Base-by-base conservation (phyloP, 2,113 vertebrate species). In the Halichoeres trimaculatus region DNA sequence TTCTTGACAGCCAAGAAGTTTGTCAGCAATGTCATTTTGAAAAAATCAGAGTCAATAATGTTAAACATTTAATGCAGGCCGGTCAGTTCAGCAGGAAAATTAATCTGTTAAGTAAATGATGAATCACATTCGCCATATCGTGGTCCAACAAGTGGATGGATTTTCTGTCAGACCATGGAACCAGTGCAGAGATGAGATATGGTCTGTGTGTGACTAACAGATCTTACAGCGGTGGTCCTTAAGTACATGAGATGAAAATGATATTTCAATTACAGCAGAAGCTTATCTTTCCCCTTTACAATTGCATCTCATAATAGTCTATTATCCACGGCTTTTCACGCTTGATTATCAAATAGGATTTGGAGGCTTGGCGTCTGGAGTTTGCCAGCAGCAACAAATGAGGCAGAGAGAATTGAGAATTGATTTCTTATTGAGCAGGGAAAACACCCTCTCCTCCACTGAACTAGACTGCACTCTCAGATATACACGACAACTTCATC, bases 331-430 rank as follows among this genome's bases (percentile, higher is more conserved):
- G 80, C 70, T 86, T 89, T 88, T 89, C 87, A 90, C 76, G 80
- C 68, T 66, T 80, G 80, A 89, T 90, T 90, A 90, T 90, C 91
- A 89, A 93, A 92, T 77, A 85, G 89, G 83, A 92, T 92, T 92
- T 89, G 78, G 82, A 80, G 82, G 75, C 78, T 79, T 74, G 3
- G 43, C 45, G 20, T n/a, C n/a, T n/a, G 69, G 70, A 88, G 62
- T 81, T 79, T 80, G 78, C 80, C 67, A 57, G 72, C 69, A 88
- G 85, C 69, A 74, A 88, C 73, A 87, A 90, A 83, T 84, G 87
- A 86, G 75, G 81, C 78, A 53, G 83, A 91, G 85, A 91, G 83
- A 90, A 92, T 84, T 88, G 76, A 80, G 78, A 87, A 92, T 90
- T 81, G 85, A 87, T 90, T 91, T 85, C 57, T 82, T 82, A 80